Evolutionary conservation across 2,888 invertebrate species (phyloP), one percentile per base, ranked within the genome.

Genomic region (Conchocele bisecta): DNA sequence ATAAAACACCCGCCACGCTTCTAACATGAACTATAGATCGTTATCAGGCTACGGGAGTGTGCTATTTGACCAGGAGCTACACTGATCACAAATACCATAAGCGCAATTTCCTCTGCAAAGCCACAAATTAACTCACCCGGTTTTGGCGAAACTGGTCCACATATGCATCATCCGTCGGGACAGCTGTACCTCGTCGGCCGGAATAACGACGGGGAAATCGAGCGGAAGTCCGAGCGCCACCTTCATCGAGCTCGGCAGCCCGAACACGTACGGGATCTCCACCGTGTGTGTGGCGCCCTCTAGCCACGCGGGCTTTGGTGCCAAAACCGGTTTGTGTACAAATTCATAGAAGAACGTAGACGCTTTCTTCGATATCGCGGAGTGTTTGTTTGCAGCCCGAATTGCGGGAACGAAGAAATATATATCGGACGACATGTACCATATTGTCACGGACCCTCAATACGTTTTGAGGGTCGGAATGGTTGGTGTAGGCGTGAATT

Each of bases 321-420:
- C 77, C n/a, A 51, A 60, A 6, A 69, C 58, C 7, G 84, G 79
- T 28, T 78, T 66, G 26, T 85, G 83, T 15, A 73, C 58, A 63
- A 86, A 86, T 15, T 63, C 63, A 31, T 75, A 75, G 24, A 82
- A 67, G 68, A 86, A 88, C 15, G 79, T 63, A 20, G 58, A 79
- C 33, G 66, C 63, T 33, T 61, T 33, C 4, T 28, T 31, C 26
- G 28, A 24, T 2, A 6, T 29, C 44, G 20, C 50, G 31, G 35
- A 53, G 28, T 29, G 64, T 15, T 22, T 96, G 95, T 7, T 56
- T 37, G 97, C 97, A 89, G 97, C 97, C 88, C 95, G 94, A 89
- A 97, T 96, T 60, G 97, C 96, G 13, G 97, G 97, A 89, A 97
- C 97, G 75, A 96, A 96, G 93, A 98, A 98, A 92, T 96, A 97